Conservation (phyloP, 2,888 invertebrate species). For the Patella caerulea region DNA sequence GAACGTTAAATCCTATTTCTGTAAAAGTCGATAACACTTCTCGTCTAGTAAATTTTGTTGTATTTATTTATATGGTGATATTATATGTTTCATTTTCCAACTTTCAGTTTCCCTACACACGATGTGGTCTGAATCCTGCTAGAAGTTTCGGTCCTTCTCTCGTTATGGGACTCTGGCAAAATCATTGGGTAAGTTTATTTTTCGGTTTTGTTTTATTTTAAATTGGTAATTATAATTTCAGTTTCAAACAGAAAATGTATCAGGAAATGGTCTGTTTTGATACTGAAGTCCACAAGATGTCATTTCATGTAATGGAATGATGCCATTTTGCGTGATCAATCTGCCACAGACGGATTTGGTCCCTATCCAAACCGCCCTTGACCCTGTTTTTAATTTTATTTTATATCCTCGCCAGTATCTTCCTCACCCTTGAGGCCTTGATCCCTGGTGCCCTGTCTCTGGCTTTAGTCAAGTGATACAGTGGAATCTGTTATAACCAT, state of each 20-base stretch:
- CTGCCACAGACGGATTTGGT: too few relatives aligned
- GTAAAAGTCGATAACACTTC: too few relatives aligned
- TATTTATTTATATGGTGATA: too few relatives aligned
- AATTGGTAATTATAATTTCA: background rate
- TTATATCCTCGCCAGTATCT: background rate
- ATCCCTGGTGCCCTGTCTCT: constrained; percentile 16
- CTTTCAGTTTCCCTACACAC: constrained; percentile 79
- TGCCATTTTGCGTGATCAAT: too few relatives aligned
- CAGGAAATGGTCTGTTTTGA: background rate
- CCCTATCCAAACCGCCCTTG: background rate
- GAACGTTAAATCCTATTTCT: too few relatives aligned
- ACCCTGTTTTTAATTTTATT: background rate
- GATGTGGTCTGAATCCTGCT: constrained; percentile 94
- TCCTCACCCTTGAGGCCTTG: constrained; percentile 16
- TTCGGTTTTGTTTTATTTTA: background rate
- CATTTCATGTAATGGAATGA: too few relatives aligned
- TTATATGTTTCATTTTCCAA: too few relatives aligned
- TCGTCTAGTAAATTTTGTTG: too few relatives aligned
- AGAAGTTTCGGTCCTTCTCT: constrained; percentile 90
- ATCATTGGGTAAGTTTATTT: constrained; percentile 83
- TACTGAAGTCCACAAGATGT: background rate
- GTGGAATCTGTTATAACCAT: too few relatives aligned
- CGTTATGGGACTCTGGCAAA: constrained; percentile 80
- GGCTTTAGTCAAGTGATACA: background rate
- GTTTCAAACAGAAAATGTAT: background rate